phyloP scores from a whole-genome alignment of 1,140 invertebrate genomes.

The Sycophila sp. region DNA sequence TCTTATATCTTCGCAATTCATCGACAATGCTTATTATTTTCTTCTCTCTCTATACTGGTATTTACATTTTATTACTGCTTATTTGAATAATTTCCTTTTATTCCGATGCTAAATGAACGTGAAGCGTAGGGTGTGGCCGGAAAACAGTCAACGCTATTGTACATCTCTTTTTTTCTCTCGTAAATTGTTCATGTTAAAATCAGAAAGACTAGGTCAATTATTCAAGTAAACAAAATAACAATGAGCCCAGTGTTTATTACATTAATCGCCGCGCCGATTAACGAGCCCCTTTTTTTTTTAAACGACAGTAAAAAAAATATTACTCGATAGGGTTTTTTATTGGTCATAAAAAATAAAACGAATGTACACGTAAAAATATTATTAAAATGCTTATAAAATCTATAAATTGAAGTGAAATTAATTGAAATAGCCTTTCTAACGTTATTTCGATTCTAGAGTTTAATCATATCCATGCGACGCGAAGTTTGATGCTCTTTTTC shows the following conservation, averaged over 20 bases:
- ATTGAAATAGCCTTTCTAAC: slow-evolving; percentile 12
- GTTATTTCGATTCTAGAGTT: slow-evolving; percentile 21
- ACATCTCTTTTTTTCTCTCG: too few species aligned
- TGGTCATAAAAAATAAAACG: slow-evolving; percentile 45
- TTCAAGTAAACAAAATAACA: too few species aligned
- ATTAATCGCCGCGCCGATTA: too few species aligned
- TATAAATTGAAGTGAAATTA: slow-evolving; percentile 17
- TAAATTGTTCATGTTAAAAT: too few species aligned
- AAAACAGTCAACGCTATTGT: not conserved
- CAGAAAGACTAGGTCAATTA: too few species aligned
- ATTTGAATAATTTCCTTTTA: not conserved
- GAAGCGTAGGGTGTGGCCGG: not conserved
- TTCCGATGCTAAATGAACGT: too few species aligned
- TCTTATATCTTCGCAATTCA: not conserved
- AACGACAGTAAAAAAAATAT: slow-evolving; percentile 17
- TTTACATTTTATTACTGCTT: too few species aligned
- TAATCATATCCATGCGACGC: slow-evolving; percentile 5
- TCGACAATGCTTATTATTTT: too few species aligned
- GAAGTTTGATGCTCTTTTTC: too few species aligned
- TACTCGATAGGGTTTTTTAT: slow-evolving; percentile 39
- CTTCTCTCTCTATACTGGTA: too few species aligned
- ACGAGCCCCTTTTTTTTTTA: too few species aligned
- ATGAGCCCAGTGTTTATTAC: too few species aligned
- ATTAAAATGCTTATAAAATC: slow-evolving; percentile 52
- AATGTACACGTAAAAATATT: slow-evolving; percentile 44